Base-by-base conservation (phyloP, 2,113 vertebrate species). In the Dascyllus trimaculatus region DNA sequence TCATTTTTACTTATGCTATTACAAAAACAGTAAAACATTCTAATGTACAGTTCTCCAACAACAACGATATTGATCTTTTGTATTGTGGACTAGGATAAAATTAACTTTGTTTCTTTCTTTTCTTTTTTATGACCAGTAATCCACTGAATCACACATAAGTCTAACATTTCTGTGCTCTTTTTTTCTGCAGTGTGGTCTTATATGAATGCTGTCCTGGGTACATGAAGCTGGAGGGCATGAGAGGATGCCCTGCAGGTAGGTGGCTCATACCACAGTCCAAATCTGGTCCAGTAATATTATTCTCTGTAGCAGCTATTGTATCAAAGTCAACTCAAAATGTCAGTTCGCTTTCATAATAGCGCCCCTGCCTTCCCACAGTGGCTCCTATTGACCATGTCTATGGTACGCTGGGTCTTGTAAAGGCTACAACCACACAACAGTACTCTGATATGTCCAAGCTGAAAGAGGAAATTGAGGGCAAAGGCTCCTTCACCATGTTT, bases 131-230 rank as follows among this genome's bases (percentile, higher is more conserved):
- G 29, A 29, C 6, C 29, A 29, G 6, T 67, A 32, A 45, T 32
- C 8, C 57, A 21, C n/a, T 60, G 5, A 49, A 43, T 4, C 40
- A 61, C 25, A 63, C 35, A 59, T 5, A 29, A 2, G 13, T 67
- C 32, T 76, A 40, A 70, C 8, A 15, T 49, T 17, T 76, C 49
- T 51, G 4, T 61, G 21, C 26, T 70, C 15, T 67, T 0, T 11
- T 58, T 11, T 83, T 67, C 84, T 19, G 24, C 88, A 99, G 98
- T 54, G 85, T 91, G 48, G 92, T 98, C 10, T 51, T 98, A 29
- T 99, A 99, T 73, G 98, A 99, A 85, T 99, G 98, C 73, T 99
- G 98, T 78, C 98, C 98, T 71, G 98, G 98, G 3, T 99, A 99
- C 82, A 98, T 97, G 95, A 94, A 90, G 86, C 93, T 99, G 92